Evolutionary conservation across 2,113 vertebrate species (phyloP).

Genomic region (Pleuronectes platessa): DNA sequence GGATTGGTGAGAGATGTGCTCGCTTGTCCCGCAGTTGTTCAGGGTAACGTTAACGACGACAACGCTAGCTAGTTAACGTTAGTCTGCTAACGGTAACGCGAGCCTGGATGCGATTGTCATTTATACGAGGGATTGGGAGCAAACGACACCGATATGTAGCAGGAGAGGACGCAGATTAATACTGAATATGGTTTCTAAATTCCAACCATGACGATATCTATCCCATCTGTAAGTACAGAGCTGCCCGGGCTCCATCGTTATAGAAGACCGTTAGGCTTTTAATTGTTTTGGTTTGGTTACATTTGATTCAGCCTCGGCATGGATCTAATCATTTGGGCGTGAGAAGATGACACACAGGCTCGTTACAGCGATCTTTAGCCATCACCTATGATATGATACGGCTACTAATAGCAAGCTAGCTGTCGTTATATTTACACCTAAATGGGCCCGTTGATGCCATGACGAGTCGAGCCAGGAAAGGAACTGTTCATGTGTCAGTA

Average conservation of each 20-base stretch:
- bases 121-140: slow-evolving; percentile 46
- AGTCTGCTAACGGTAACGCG: slow-evolving; percentile 64
- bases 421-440: slow-evolving; percentile 76
- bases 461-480: slow-evolving; percentile 67
- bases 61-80: slow-evolving; percentile 63
- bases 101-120: slow-evolving; percentile 52
- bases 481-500: slow-evolving; percentile 80
- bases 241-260: slow-evolving; percentile 47
- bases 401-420: slow-evolving; percentile 72
- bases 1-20: slow-evolving; percentile 71
- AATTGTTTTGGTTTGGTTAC: slow-evolving; percentile 65
- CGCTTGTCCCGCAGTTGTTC: slow-evolving; percentile 72
- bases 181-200: slow-evolving; percentile 77
- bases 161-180: slow-evolving; percentile 53
- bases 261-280: slow-evolving; percentile 41
- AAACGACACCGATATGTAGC: slow-evolving; percentile 57
- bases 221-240: slow-evolving; percentile 78
- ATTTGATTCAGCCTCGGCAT: slow-evolving; percentile 53
- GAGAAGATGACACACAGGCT: slow-evolving; percentile 65
- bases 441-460: slow-evolving; percentile 72
- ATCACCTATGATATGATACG: slow-evolving; percentile 56
- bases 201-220: slow-evolving; percentile 77
- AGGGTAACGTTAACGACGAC: slow-evolving; percentile 68
- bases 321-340: slow-evolving; percentile 69
- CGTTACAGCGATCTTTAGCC: slow-evolving; percentile 55